Percentiles rank a stretch among this genome's conserved stretches.
These are phyloP conservation scores for Rhodophaea formosa DNA, from an alignment of 2,888 invertebrate genomes.

Conservation along the genomic window DNA sequence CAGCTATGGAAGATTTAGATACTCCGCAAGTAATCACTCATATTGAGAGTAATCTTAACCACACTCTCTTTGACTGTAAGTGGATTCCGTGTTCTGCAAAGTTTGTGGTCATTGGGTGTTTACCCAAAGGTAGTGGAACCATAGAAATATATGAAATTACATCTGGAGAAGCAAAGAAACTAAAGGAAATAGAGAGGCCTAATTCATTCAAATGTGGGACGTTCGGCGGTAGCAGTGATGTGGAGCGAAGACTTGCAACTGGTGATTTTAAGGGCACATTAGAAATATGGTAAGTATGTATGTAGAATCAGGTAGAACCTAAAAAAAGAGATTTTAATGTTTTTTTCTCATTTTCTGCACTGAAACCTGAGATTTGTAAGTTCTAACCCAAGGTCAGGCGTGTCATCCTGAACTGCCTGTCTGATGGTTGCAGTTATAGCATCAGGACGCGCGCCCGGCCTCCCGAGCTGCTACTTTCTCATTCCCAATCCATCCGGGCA, in stretches of 20 bases:
- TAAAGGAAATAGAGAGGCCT: constrained; percentile 89
- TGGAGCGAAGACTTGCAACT: constrained; percentile 91
- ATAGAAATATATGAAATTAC: constrained; percentile 90
- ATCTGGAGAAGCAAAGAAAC: constrained; percentile 84
- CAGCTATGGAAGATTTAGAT: constrained; percentile 69
- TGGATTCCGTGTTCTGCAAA: constrained; percentile 98
- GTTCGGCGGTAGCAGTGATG: constrained; percentile 92
- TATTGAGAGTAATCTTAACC: constrained; percentile 89
- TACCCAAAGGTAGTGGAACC: constrained; percentile 92
- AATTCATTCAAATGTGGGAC: constrained; percentile 95
- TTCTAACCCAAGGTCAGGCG: too few relatives aligned
- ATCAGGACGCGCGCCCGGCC: too few relatives aligned
- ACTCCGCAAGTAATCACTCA: constrained; percentile 96
- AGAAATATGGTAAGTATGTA: constrained; percentile 86
- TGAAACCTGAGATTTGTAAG: too few relatives aligned
- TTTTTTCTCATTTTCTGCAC: too few relatives aligned
- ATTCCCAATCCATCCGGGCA: too few relatives aligned
- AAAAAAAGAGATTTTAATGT: neutral
- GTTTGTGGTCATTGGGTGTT: constrained; percentile 92
- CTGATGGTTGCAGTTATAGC: too few relatives aligned
- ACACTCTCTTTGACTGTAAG: constrained; percentile 94
- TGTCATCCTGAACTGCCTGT: too few relatives aligned
- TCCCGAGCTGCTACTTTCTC: too few relatives aligned
- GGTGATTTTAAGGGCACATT: constrained; percentile 94
- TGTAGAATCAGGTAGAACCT: neutral